Conservation (phyloP, 1,140 invertebrate species). For the Diorhabda sublineata region DNA sequence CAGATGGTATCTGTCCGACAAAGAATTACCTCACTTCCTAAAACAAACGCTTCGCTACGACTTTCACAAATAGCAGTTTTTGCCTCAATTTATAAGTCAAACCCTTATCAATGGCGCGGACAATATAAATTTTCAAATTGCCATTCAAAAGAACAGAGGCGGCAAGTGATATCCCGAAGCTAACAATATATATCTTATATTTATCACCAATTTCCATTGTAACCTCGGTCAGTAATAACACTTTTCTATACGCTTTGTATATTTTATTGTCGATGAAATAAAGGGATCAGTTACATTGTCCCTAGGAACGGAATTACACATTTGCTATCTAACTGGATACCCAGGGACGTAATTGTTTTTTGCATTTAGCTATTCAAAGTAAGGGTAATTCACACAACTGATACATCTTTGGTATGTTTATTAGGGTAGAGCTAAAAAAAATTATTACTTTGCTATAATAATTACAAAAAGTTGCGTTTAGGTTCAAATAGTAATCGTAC, state of each 20-base stretch:
- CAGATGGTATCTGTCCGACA: conserved; percentile 26
- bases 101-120: conserved; percentile 44
- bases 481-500: too few species aligned
- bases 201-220: conserved; percentile 36
- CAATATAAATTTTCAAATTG: conserved; percentile 44
- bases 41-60: conserved; percentile 35
- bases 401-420: too few species aligned
- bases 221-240: conserved; percentile 38
- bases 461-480: too few species aligned
- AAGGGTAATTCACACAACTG: too few species aligned
- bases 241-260: conserved; percentile 42
- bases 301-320: conserved; percentile 40
- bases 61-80: conserved; percentile 44
- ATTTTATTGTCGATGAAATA: conserved; percentile 36
- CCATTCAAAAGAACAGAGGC: conserved; percentile 19
- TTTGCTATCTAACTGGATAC: conserved; percentile 33
- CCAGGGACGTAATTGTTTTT: not conserved
- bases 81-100: conserved; percentile 41
- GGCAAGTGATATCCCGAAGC: conserved; percentile 21
- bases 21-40: conserved; percentile 26
- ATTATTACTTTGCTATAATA: too few species aligned
- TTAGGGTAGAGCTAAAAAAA: too few species aligned
- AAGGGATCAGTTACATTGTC: conserved; percentile 35
- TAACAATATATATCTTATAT: conserved; percentile 40
- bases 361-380: too few species aligned